A percentile compares a stretch with the other conserved stretches of the same genome.
These are phyloP conservation scores for Conus ventricosus DNA, from an alignment of 1,140 invertebrate species.

Conservation along the genomic window DNA sequence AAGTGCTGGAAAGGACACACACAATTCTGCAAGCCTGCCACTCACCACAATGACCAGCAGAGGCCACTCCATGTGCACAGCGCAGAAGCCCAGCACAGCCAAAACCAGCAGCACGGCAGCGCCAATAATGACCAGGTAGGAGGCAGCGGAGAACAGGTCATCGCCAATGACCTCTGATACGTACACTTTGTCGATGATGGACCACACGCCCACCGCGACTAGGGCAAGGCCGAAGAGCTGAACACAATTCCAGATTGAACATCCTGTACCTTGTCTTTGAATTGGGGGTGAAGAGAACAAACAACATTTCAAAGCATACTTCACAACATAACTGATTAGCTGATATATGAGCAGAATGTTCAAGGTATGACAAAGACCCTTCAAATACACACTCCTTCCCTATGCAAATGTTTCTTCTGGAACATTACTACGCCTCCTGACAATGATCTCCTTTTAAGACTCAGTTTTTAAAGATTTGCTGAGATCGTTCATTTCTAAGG, in stretches of 20 bases:
- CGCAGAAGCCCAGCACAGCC: slow-evolving; percentile 50
- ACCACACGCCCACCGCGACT: slow-evolving; percentile 57
- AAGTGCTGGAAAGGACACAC: no score
- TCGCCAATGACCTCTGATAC: slow-evolving; percentile 56
- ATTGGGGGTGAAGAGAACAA: background rate
- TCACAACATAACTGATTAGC: background rate
- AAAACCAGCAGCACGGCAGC: slow-evolving; percentile 48
- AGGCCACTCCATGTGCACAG: slow-evolving; percentile 34
- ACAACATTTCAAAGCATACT: background rate
- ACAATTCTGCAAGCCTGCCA: background rate
- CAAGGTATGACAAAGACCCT: background rate
- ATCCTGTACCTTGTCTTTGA: background rate
- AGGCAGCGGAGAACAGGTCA: slow-evolving; percentile 47
- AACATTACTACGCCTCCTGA: background rate
- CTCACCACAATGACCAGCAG: slow-evolving; percentile 53
- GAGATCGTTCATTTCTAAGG: no score
- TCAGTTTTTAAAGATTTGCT: no score
- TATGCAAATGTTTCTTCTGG: background rate
- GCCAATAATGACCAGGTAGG: slow-evolving; percentile 53
- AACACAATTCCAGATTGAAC: background rate
- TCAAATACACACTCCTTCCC: no score
- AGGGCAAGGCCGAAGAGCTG: slow-evolving; percentile 53
- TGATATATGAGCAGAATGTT: background rate
- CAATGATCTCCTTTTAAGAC: no score
- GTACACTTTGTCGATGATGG: slow-evolving; percentile 55